phyloP scores from a whole-genome alignment of 2,888 invertebrate genomes.

The Drosophila siamana region DNA sequence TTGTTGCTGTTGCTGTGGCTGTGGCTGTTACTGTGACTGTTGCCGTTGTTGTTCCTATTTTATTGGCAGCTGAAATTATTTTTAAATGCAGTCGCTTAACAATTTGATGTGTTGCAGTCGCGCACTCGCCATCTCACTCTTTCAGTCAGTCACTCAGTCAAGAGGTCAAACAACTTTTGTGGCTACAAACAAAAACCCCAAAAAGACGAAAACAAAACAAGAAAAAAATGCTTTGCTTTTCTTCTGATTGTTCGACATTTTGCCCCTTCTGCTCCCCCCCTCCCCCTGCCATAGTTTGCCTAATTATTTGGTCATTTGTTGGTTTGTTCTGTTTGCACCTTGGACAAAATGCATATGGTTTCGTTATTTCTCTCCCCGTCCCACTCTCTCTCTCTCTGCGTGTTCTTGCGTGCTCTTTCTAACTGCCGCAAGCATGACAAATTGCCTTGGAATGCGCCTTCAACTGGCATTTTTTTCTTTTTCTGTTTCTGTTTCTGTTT shows the following conservation, averaged over 20 bases:
- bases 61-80: slow-evolving; percentile 78
- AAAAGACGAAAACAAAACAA: too few species aligned
- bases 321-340: slow-evolving; percentile 57
- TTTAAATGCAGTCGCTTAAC: slow-evolving; percentile 79
- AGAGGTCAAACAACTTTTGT: slow-evolving; percentile 78
- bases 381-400: neutral
- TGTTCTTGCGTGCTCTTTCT: slow-evolving; percentile 10
- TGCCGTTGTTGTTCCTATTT: slow-evolving; percentile 49
- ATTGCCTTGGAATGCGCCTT: slow-evolving; percentile 66
- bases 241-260: slow-evolving; percentile 49
- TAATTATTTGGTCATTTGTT: slow-evolving; percentile 70
- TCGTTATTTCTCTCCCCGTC: slow-evolving; percentile 21
- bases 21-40: slow-evolving; percentile 27
- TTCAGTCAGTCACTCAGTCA: slow-evolving; percentile 63
- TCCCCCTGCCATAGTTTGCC: too few species aligned
- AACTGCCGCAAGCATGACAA: slow-evolving; percentile 61
- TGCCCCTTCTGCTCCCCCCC: neutral
- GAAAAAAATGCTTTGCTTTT: slow-evolving; percentile 31
- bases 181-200: too few species aligned
- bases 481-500: slow-evolving; percentile 10
- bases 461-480: slow-evolving; percentile 35
- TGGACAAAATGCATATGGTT: slow-evolving; percentile 53
- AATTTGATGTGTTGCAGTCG: slow-evolving; percentile 67
- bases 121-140: slow-evolving; percentile 27
- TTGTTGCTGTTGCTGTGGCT: neutral